A percentile compares a stretch with the other conserved stretches of the same genome.
Evolutionary conservation across 2,113 vertebrate genomes (phyloP).

Genomic region (Brachypodius melanocephalos): DNA sequence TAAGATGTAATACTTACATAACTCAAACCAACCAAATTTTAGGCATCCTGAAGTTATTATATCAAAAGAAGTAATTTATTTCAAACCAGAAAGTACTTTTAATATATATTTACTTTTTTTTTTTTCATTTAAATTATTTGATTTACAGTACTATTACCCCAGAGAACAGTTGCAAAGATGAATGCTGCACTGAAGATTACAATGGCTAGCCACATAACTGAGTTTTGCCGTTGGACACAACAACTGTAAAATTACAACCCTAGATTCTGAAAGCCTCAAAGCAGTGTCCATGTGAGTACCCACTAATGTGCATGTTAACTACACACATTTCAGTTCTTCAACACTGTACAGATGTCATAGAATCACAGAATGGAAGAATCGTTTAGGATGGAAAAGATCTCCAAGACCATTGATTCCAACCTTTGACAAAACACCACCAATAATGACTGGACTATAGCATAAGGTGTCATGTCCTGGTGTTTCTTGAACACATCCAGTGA

Average conservation of each 20-base stretch:
- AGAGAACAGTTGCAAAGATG: neutral
- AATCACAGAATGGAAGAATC: neutral
- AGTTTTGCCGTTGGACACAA: neutral
- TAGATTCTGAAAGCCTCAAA: neutral
- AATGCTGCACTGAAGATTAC: neutral
- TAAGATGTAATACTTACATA: neutral
- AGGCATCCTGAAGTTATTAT: neutral
- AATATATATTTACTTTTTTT: neutral
- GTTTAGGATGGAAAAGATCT: neutral
- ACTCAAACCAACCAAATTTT: neutral
- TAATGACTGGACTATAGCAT: neutral
- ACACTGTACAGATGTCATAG: neutral
- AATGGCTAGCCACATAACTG: neutral
- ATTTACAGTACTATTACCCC: neutral
- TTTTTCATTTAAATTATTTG: neutral
- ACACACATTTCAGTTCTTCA: neutral
- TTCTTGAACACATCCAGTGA: neutral
- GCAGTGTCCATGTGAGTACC: rapidly evolving
- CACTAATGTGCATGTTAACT: neutral
- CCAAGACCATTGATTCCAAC: no score
- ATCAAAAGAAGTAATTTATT: neutral
- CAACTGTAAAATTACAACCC: neutral
- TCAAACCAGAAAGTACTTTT: neutral
- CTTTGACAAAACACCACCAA: neutral
- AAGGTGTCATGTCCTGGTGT: rapidly evolving